Evolutionary conservation across 2,797 vertebrate genomes (phyloP), one percentile per base, ranked within the genome.

Genomic region (Falco naumanni): DNA sequence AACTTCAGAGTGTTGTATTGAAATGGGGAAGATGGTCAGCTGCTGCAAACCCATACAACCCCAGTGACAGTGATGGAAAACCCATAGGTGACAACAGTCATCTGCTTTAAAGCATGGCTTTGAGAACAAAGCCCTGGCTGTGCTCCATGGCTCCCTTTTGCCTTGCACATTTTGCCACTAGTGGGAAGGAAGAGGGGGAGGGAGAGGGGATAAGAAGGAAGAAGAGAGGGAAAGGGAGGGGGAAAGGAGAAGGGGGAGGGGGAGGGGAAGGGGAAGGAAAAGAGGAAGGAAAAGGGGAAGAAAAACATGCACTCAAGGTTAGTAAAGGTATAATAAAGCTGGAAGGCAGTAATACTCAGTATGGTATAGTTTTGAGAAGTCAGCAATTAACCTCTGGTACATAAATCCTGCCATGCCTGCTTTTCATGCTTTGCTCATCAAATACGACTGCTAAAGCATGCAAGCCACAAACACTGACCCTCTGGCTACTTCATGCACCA

Each of bases 401-500:
- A 53, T 87, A 93, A 92, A 85, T 51, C 48, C n/a, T 18, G 3
- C 41, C 24, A 7, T 43, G 26, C 34, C 50, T 93, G 31, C 76
- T 81, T 57, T 56, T 81, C 0, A 0, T 57, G 69, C 76, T 91
- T 88, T 84, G 37, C 50, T 57, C 72, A 60, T 53, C 37, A 76
- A 80, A 54, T 41, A 45, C 17, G 16, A 90, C 54, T 75, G 69
- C 65, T 78, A 91, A 90, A 95, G 84, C 70, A 76, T 34, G 34
- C 57, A 57, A 51, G 41, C 50, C 50, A 33, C 61, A 81, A 87
- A 84, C 19, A 25, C 50, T 9, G 10, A 65, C 20, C 48, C 34
- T 24, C 9, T 72, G 29, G 77, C 70, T 87, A 76, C 87, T 78
- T 61, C 65, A 39, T 1, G 8, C 50, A 78, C 12, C 41, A 24